A percentile compares a stretch with the other conserved stretches of the same genome.
phyloP scores from a whole-genome alignment of 2,113 vertebrate species.

The Strix aluco region DNA sequence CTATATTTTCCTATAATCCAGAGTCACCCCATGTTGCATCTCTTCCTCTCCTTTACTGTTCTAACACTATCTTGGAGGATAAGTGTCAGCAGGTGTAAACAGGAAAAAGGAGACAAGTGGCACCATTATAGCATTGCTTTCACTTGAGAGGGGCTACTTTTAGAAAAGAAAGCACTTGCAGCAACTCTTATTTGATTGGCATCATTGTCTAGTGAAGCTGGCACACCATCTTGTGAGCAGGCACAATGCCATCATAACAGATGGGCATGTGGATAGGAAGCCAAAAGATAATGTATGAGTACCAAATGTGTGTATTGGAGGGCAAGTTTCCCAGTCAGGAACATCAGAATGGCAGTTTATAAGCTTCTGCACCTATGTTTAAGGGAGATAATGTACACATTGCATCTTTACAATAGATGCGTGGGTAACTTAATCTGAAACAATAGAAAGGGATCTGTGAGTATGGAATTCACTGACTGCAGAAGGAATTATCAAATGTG shows the following conservation, averaged over 20 bases:
- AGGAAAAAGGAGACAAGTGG: slow-evolving; percentile 46
- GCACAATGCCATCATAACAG: slow-evolving; percentile 68
- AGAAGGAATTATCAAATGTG: background rate
- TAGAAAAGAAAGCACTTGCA: slow-evolving; percentile 39
- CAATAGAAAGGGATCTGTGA: background rate
- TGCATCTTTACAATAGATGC: background rate
- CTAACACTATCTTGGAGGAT: background rate
- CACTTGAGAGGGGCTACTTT: slow-evolving; percentile 51
- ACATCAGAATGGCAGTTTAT: slow-evolving; percentile 23
- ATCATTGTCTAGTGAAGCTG: slow-evolving; percentile 68
- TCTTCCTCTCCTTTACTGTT: background rate
- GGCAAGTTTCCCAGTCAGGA: slow-evolving; percentile 69
- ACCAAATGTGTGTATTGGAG: slow-evolving; percentile 71
- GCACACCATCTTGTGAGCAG: slow-evolving; percentile 64
- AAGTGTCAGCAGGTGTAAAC: slow-evolving; percentile 65
- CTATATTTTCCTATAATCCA: background rate
- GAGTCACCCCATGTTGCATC: background rate
- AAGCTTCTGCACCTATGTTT: slow-evolving; percentile 55
- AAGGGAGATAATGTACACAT: background rate
- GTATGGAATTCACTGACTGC: background rate
- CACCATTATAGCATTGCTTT: slow-evolving; percentile 28
- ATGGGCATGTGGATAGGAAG: slow-evolving; percentile 67
- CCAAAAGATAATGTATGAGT: slow-evolving; percentile 73
- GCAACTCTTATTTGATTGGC: slow-evolving; percentile 57
- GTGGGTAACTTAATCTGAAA: background rate